phyloP scores from a whole-genome alignment of 2,797 vertebrate genomes.

The Brachyalestes nurse region DNA sequence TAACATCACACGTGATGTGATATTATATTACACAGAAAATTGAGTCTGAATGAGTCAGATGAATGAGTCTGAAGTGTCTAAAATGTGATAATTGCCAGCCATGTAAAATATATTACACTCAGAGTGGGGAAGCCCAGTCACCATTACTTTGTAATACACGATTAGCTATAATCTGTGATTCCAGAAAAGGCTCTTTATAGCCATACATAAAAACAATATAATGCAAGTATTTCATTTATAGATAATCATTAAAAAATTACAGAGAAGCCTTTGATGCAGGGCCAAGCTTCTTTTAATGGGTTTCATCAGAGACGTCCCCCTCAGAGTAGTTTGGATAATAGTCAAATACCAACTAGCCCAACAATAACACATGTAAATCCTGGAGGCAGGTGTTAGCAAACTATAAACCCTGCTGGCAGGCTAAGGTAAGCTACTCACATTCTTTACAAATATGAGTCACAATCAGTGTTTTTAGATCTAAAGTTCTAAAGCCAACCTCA shows the following conservation, averaged over 20 bases:
- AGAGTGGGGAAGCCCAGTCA: too few relatives aligned
- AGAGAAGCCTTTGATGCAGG: background rate
- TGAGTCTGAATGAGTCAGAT: too few relatives aligned
- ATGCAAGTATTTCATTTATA: background rate
- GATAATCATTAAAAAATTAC: too few relatives aligned
- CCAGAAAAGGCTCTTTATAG: too few relatives aligned
- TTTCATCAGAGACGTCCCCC: background rate
- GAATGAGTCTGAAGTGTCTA: too few relatives aligned
- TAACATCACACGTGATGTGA: too few relatives aligned
- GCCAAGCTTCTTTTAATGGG: background rate
- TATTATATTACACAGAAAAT: too few relatives aligned
- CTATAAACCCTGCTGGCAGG: background rate
- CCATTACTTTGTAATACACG: too few relatives aligned
- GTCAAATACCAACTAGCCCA: constrained; percentile 47
- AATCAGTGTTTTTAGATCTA: background rate
- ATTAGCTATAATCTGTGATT: too few relatives aligned
- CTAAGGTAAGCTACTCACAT: background rate
- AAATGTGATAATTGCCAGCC: too few relatives aligned
- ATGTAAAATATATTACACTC: too few relatives aligned
- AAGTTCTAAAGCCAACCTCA: background rate
- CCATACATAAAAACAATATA: too few relatives aligned
- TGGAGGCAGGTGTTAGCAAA: constrained; percentile 14
- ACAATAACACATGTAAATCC: constrained; percentile 54
- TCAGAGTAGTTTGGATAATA: constrained; percentile 50
- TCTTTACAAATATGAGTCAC: background rate